A percentile compares a stretch with the other conserved stretches of the same genome.
These are phyloP conservation scores for Spizella passerina DNA, from an alignment of 2,797 vertebrate genomes.

Conservation along the genomic window DNA sequence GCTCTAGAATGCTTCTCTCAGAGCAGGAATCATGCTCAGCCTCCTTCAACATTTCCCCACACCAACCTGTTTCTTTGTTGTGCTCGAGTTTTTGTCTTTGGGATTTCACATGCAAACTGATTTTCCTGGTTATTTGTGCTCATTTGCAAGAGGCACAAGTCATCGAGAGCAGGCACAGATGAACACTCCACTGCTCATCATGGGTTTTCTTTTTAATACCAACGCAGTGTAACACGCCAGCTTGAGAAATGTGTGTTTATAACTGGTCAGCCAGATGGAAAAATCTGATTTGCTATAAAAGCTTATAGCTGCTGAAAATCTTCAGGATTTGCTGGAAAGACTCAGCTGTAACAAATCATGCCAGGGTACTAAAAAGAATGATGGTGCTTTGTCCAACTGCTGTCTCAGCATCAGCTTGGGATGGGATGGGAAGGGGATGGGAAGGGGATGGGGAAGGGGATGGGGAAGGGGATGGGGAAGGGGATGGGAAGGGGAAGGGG, in stretches of 20 bases:
- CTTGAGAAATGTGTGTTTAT: constrained; percentile 1
- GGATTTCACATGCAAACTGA: background rate
- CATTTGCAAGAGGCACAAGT: background rate
- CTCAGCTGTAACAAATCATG: constrained; percentile 1
- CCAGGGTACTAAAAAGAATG: background rate
- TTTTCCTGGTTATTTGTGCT: background rate
- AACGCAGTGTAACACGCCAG: background rate
- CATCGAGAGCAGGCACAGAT: constrained; percentile 9
- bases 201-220: background rate
- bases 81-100: background rate
- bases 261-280: constrained; percentile 30
- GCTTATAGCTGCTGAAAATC: constrained; percentile 40
- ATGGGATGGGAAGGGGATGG: too few species aligned
- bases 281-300: constrained; percentile 57
- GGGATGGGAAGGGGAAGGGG: too few species aligned
- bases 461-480: too few species aligned
- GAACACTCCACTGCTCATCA: background rate
- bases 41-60: background rate
- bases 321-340: constrained; percentile 47
- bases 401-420: background rate
- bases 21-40: background rate
- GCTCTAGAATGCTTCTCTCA: background rate
- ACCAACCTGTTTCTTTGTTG: background rate
- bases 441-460: too few species aligned
- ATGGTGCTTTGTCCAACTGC: background rate